Evolutionary conservation across 2,888 invertebrate genomes (phyloP).

Genomic region (Abscondita cerata): DNA sequence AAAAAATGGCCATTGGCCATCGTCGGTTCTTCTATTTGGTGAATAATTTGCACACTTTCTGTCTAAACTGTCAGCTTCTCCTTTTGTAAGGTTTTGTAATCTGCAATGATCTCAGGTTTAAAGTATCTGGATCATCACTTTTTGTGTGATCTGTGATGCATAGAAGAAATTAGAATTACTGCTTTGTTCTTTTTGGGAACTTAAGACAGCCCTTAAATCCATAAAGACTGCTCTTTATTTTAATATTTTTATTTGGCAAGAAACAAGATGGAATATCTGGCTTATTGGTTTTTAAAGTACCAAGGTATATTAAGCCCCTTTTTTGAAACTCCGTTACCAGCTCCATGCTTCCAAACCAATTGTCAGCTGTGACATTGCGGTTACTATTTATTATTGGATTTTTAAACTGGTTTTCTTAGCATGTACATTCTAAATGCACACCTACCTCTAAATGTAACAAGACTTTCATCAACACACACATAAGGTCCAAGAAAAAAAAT

Average conservation of each 20-base stretch:
- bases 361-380: slow-evolving; percentile 45
- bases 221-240: slow-evolving; percentile 7
- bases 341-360: slow-evolving; percentile 40
- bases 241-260: slow-evolving; percentile 23
- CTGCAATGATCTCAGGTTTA: neutral
- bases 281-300: slow-evolving; percentile 34
- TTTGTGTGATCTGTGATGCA: slow-evolving; percentile 6
- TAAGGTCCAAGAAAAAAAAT: neutral
- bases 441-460: slow-evolving; percentile 1
- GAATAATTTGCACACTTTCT: slow-evolving; percentile 8
- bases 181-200: slow-evolving; percentile 1
- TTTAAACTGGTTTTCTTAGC: slow-evolving; percentile 10
- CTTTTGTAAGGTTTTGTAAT: slow-evolving; percentile 5
- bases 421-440: slow-evolving; percentile 6
- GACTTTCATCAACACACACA: slow-evolving; percentile 10
- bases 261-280: slow-evolving; percentile 35
- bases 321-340: slow-evolving; percentile 31
- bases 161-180: slow-evolving; percentile 9
- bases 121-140: too few species aligned
- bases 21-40: neutral
- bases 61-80: neutral
- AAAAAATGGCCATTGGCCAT: neutral
- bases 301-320: slow-evolving; percentile 37
- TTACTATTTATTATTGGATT: slow-evolving; percentile 32
- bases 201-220: neutral